Evolutionary conservation across 2,113 vertebrate genomes (phyloP).

Genomic region (Martes martes): DNA sequence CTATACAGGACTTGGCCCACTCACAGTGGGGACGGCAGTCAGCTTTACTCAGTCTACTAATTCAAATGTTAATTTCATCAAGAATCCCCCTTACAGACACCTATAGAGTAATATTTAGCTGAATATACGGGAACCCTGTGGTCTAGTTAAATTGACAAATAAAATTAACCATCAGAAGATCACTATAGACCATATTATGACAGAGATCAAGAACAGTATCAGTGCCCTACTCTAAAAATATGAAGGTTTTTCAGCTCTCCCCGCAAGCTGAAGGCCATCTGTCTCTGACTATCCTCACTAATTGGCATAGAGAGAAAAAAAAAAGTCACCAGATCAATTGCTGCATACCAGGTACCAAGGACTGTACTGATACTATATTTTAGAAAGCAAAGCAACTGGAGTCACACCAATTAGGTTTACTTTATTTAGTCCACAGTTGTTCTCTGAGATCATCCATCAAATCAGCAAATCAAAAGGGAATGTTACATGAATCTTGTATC

Average conservation of each 20-base stretch:
- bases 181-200: background rate
- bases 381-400: slow-evolving; percentile 24
- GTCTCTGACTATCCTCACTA: background rate
- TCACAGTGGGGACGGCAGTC: background rate
- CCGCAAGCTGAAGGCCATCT: background rate
- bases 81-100: background rate
- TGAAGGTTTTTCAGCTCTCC: background rate
- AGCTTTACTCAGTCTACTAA: background rate
- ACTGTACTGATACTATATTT: background rate
- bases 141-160: background rate
- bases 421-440: background rate
- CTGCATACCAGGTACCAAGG: background rate
- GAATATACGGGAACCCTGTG: background rate
- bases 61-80: background rate
- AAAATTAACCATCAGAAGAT: background rate
- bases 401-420: background rate
- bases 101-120: background rate
- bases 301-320: background rate
- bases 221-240: background rate
- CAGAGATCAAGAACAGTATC: background rate
- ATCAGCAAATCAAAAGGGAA: background rate
- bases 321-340: background rate
- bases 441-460: background rate
- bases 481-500: background rate
- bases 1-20: background rate